Conservation (phyloP, 2,797 vertebrate genomes). For the Chiloscyllium punctatum region DNA sequence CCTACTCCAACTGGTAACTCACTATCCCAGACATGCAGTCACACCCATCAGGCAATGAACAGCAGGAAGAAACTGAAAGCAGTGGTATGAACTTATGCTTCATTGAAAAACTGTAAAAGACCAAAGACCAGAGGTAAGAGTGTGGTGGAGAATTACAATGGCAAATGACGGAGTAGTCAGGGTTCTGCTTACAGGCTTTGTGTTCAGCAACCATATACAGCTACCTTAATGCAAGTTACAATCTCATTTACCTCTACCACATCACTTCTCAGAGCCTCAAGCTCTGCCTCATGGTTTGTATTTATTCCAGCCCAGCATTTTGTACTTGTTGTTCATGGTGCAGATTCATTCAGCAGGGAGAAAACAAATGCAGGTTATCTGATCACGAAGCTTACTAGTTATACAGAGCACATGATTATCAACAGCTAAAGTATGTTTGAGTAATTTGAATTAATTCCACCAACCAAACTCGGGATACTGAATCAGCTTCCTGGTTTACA, state of each 20-base stretch:
- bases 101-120: background rate
- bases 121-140: background rate
- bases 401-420: too few species aligned
- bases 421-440: background rate
- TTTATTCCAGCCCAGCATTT: too few species aligned
- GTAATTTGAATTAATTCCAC: background rate
- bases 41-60: background rate
- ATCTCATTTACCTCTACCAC: too few species aligned
- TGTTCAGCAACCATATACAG: background rate
- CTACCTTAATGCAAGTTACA: too few species aligned
- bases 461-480: background rate
- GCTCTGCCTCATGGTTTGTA: too few species aligned
- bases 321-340: too few species aligned
- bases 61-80: background rate
- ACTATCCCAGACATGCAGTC: background rate
- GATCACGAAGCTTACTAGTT: too few species aligned
- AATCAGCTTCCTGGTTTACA: background rate
- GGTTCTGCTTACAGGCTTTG: background rate
- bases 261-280: too few species aligned
- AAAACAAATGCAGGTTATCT: too few species aligned
- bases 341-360: too few species aligned
- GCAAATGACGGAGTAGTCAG: background rate
- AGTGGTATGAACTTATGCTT: background rate
- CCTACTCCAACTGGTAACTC: background rate
- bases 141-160: background rate